These are phyloP conservation scores for Diadromus collaris DNA, from an alignment of 2,888 invertebrate genomes.

Conservation along the genomic window DNA sequence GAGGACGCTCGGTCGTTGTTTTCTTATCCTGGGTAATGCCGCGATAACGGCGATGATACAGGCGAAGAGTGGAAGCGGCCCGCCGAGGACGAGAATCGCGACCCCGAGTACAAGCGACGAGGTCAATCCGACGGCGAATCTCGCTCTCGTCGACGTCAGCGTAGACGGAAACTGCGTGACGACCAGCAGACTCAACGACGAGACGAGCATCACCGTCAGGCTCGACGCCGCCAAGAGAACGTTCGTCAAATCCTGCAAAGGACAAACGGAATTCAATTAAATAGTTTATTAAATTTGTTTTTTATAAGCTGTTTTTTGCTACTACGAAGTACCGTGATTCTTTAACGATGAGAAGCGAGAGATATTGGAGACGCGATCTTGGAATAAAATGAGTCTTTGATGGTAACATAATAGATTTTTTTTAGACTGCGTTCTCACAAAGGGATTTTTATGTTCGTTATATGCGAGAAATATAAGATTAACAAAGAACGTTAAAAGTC, in stretches of 20 bases:
- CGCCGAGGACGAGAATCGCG: conserved; percentile 84
- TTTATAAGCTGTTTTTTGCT: not conserved
- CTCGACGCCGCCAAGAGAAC: conserved; percentile 80
- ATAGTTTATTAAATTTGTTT: conserved; percentile 5
- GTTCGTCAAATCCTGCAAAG: conserved; percentile 81
- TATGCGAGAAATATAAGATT: conserved; percentile 5
- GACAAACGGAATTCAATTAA: conserved; percentile 11
- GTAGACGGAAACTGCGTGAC: conserved; percentile 79
- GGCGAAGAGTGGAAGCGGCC: conserved; percentile 88
- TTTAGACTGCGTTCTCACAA: not conserved
- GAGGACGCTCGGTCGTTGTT: conserved; percentile 70
- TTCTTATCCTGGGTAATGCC: conserved; percentile 80
- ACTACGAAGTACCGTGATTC: not conserved
- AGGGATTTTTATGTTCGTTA: conserved; percentile 2
- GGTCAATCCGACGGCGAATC: conserved; percentile 80
- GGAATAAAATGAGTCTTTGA: not conserved
- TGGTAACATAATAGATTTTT: not conserved
- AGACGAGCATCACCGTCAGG: conserved; percentile 83
- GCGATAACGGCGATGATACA: conserved; percentile 86
- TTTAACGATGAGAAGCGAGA: not conserved
- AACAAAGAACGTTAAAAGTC: not conserved
- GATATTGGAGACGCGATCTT: not conserved
- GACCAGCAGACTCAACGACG: conserved; percentile 83
- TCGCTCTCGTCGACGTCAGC: conserved; percentile 67
- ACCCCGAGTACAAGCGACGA: conserved; percentile 83